phyloP scores from a whole-genome alignment of 2,888 invertebrate species.

The Beris morrisii region DNA sequence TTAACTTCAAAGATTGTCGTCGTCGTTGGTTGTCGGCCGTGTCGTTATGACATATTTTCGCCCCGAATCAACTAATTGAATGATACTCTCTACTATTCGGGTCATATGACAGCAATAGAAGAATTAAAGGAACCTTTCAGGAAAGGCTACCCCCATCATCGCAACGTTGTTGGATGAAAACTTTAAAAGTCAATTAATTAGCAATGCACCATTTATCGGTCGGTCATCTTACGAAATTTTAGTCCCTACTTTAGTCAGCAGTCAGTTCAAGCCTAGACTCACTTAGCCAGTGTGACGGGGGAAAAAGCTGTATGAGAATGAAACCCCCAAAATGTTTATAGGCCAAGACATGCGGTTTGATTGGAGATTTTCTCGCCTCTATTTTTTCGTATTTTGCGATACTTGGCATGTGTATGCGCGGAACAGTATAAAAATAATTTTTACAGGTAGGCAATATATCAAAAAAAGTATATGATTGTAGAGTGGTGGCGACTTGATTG shows the following conservation, averaged over 20 bases:
- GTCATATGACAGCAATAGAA: too few species aligned
- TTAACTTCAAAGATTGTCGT: neutral
- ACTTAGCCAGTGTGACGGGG: too few species aligned
- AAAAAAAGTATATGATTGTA: conserved; percentile 2
- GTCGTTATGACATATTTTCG: conserved; percentile 25
- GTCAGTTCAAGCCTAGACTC: too few species aligned
- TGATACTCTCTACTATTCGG: neutral
- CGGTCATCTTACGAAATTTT: too few species aligned
- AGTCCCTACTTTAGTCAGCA: too few species aligned
- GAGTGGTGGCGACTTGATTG: neutral
- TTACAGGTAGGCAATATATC: conserved; percentile 18
- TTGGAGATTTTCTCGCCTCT: conserved; percentile 13
- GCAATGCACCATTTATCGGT: too few species aligned
- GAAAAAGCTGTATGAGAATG: too few species aligned
- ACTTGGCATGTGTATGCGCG: conserved; percentile 15
- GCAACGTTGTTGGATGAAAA: too few species aligned
- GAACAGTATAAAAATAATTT: conserved; percentile 24
- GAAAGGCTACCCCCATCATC: too few species aligned
- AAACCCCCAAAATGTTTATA: too few species aligned
- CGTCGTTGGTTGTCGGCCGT: conserved; percentile 7
- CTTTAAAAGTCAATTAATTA: too few species aligned
- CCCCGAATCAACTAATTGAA: conserved; percentile 21
- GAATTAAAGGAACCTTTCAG: too few species aligned
- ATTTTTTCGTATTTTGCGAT: conserved; percentile 1
- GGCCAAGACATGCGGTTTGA: neutral